These are phyloP conservation scores for Boleophthalmus pectinirostris DNA, from an alignment of 2,113 vertebrate species.

Conservation along the genomic window DNA sequence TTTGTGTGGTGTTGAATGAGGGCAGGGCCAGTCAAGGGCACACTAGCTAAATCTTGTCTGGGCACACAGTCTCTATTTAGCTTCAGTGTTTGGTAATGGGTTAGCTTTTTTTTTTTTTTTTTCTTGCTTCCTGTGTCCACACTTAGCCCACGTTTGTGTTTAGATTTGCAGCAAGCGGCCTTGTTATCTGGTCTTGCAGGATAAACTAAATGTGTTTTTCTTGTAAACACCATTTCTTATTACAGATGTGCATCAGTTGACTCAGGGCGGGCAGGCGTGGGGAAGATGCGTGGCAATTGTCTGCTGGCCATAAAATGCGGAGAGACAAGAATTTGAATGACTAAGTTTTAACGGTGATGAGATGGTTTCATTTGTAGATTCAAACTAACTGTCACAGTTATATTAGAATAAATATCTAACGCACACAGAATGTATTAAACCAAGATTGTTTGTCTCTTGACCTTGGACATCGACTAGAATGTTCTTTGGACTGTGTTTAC, in stretches of 20 bases:
- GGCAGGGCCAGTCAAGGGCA: constrained; percentile 60
- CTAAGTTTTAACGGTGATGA: constrained; percentile 6
- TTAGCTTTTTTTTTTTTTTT: background rate
- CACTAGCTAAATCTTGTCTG: constrained; percentile 39
- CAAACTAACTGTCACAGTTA: background rate
- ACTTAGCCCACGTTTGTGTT: constrained; percentile 29
- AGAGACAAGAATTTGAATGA: constrained; percentile 22
- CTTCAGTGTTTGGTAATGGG: constrained; percentile 3
- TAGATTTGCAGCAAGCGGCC: constrained; percentile 34
- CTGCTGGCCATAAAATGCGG: constrained; percentile 17
- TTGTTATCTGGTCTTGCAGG: constrained; percentile 59
- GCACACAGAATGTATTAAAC: background rate
- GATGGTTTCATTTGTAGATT: constrained; percentile 10
- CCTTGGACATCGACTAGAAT: too few relatives aligned
- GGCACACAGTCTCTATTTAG: constrained; percentile 8
- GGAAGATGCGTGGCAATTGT: constrained; percentile 27
- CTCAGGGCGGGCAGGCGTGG: constrained; percentile 14
- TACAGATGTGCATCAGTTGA: constrained; percentile 57
- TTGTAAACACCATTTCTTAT: constrained; percentile 65
- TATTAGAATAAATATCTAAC: background rate
- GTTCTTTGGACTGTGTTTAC: too few relatives aligned
- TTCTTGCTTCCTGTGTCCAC: constrained; percentile 19
- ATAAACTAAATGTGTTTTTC: constrained; percentile 60
- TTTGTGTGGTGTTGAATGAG: constrained; percentile 48
- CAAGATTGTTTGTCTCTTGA: too few relatives aligned